phyloP scores from a whole-genome alignment of 2,113 vertebrate species.

The Nesospiza acunhae region DNA sequence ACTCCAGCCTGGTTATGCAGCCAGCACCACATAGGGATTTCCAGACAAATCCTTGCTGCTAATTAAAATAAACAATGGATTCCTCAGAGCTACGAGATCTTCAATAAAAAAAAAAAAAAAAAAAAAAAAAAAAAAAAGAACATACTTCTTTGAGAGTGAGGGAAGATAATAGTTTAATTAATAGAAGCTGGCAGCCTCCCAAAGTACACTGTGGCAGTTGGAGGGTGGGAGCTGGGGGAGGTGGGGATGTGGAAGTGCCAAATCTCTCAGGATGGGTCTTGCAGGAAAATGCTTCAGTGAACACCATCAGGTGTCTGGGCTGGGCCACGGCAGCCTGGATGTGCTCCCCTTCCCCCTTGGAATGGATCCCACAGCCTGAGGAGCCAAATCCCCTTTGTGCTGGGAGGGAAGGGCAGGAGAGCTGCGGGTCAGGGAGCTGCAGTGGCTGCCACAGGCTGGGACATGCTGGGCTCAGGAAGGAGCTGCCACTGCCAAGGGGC shows the following conservation, averaged over 20 bases:
- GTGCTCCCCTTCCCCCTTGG: neutral
- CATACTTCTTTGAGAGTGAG: too few species aligned
- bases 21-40: neutral
- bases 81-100: conserved; percentile 66
- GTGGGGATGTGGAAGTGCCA: conserved; percentile 42
- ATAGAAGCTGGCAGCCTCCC: conserved; percentile 71
- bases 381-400: neutral
- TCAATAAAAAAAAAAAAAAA: neutral
- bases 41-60: conserved; percentile 43
- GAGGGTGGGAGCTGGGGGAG: conserved; percentile 67
- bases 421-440: neutral
- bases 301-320: neutral
- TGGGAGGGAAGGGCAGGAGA: neutral
- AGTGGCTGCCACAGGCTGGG: neutral
- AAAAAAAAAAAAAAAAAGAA: neutral
- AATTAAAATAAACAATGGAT: conserved; percentile 77
- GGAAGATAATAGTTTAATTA: conserved; percentile 80
- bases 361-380: fast-evolving
- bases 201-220: conserved; percentile 69
- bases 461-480: conserved; percentile 27
- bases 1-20: neutral
- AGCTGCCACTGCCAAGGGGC: neutral
- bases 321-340: fast-evolving
- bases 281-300: conserved; percentile 34
- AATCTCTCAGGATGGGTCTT: conserved; percentile 69